phyloP scores from a whole-genome alignment of 2,888 invertebrate genomes.

The Chloromyia formosa region DNA sequence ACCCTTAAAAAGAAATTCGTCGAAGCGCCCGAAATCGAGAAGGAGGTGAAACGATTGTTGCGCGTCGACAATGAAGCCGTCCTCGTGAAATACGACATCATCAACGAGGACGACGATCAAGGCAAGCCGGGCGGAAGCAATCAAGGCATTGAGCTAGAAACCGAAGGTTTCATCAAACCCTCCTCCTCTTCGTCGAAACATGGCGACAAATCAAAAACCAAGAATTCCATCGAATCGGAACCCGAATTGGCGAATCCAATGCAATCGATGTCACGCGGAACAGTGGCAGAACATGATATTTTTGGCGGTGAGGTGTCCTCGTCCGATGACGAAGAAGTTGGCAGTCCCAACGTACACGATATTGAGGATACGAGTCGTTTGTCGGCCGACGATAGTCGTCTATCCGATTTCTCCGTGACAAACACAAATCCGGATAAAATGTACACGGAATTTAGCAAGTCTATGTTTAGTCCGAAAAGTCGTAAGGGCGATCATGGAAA shows the following conservation, averaged over 20 bases:
- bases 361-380: constrained; percentile 81
- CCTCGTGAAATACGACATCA: constrained; percentile 86
- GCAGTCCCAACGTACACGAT: constrained; percentile 74
- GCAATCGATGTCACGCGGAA: constrained; percentile 59
- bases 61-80: constrained; percentile 93
- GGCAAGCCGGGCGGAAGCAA: constrained; percentile 48
- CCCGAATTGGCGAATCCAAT: constrained; percentile 55
- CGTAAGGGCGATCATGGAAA: background rate
- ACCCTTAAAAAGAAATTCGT: constrained; percentile 96
- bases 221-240: constrained; percentile 22
- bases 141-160: constrained; percentile 43
- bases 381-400: constrained; percentile 76
- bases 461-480: constrained; percentile 57
- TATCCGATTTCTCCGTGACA: constrained; percentile 72
- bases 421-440: constrained; percentile 54
- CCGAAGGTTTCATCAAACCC: constrained; percentile 57
- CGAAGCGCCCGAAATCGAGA: constrained; percentile 97
- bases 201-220: constrained; percentile 59
- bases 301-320: constrained; percentile 94
- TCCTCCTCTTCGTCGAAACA: constrained; percentile 57
- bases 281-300: constrained; percentile 80
- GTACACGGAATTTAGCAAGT: constrained; percentile 60
- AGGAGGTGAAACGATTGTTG: constrained; percentile 93
- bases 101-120: constrained; percentile 84
- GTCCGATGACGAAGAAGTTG: constrained; percentile 80